Evolutionary conservation across 2,797 vertebrate species (phyloP), one percentile per base, ranked within the genome.

Genomic region (Poeciliopsis presidionis): DNA sequence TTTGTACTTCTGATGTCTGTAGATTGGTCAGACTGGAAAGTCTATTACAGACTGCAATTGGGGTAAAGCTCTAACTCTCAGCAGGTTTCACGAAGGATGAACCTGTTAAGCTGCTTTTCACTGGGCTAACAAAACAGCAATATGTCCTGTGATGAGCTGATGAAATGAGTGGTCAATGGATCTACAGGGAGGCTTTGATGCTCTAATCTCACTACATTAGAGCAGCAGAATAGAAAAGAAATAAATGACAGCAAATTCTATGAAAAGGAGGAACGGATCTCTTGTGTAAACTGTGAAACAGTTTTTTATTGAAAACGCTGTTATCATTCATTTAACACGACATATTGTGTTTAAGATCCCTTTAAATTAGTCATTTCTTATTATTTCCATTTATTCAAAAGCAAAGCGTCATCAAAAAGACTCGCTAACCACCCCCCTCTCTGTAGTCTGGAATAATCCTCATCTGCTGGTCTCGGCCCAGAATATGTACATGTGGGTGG

Each of bases 381-480:
- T 87, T 51, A 85, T 90, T 88, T 87, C 36, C 80, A 90, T 89
- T 74, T 75, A 85, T 89, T 91, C 51, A 76, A 86, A 88, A 81
- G 57, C 71, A 84, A 78, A 81, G 79, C 85, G 73, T 91, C 77
- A 81, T 86, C 84, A 90, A 74, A 86, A 87, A 76, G 46, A 87
- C 82, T 89, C 84, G 87, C 84, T 81, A 83, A 73, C 20, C 72
- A 1, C 72, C 85, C 81, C 63, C 76, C 73, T 83, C 80, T 84
- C 82, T 79, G 80, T 80, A 85, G 83, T 88, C 82, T 36, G 2
- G 74, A 85, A 85, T 94, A 94, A 93, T 91, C 89, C 91, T 84
- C 87, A 75, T 87, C 92, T 90, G 81, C 87, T 95, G 93, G 92
- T 90, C 81, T 83, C 0, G 33, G 78, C 84, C 90, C 94, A 94